A percentile compares a stretch with the other conserved stretches of the same genome.
phyloP scores from a whole-genome alignment of 2,888 invertebrate genomes.

The Eilema sororculum region DNA sequence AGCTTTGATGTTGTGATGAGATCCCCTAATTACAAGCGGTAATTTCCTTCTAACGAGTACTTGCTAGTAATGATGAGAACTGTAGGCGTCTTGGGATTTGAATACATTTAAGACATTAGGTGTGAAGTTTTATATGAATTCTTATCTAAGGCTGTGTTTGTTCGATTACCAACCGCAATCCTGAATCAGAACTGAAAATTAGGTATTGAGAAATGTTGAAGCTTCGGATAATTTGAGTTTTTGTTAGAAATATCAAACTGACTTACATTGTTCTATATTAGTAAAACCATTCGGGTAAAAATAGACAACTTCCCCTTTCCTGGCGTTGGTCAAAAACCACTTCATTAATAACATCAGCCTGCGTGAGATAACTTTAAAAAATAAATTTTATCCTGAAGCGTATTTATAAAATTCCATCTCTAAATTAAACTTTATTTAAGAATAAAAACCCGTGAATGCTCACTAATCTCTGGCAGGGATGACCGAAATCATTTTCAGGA shows the following conservation, averaged over 20 bases:
- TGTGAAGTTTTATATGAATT: not conserved
- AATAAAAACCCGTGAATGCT: conserved; percentile 46
- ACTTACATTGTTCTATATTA: too few species aligned
- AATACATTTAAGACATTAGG: not conserved
- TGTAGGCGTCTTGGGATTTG: not conserved
- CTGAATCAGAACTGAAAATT: too few species aligned
- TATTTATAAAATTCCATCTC: conserved; percentile 13
- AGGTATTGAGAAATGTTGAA: too few species aligned
- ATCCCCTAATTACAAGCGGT: conserved; percentile 58
- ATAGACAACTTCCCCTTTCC: not conserved
- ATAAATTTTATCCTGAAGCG: conserved; percentile 2
- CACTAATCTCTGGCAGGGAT: conserved; percentile 42
- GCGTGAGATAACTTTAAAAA: not conserved
- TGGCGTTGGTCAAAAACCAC: not conserved
- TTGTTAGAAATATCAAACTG: too few species aligned
- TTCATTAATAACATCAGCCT: not conserved
- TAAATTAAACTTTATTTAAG: conserved; percentile 29
- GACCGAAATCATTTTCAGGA: conserved; percentile 47
- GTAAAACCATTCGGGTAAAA: not conserved
- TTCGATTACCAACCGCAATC: too few species aligned
- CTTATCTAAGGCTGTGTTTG: too few species aligned
- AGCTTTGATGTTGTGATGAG: conserved; percentile 61
- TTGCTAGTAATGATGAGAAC: conserved; percentile 16
- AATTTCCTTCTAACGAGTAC: conserved; percentile 29
- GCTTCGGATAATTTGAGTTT: too few species aligned